These are phyloP conservation scores for Kradibia gibbosae DNA, from an alignment of 1,140 invertebrate genomes.

Conservation along the genomic window DNA sequence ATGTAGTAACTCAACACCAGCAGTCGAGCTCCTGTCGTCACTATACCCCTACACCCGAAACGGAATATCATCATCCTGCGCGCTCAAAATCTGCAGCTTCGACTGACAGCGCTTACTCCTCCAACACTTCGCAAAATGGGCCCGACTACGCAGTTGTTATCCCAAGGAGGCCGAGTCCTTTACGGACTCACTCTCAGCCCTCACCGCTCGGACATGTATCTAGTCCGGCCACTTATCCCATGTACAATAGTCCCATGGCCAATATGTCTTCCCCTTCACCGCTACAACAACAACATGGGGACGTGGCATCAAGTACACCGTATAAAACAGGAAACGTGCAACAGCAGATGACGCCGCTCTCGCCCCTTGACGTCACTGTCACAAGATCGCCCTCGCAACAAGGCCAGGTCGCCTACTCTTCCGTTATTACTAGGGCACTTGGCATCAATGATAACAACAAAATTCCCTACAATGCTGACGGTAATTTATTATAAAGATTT, in stretches of 20 bases:
- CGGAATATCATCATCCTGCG: slow-evolving; percentile 76
- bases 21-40: slow-evolving; percentile 74
- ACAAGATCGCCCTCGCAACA: slow-evolving; percentile 76
- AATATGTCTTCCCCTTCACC: slow-evolving; percentile 79
- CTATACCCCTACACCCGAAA: slow-evolving; percentile 75
- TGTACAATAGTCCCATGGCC: slow-evolving; percentile 85
- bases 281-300: slow-evolving; percentile 76
- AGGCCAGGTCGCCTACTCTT: slow-evolving; percentile 79
- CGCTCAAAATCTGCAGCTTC: slow-evolving; percentile 78
- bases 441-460: slow-evolving; percentile 76
- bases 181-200: slow-evolving; percentile 79
- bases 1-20: slow-evolving; percentile 61
- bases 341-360: slow-evolving; percentile 77
- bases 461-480: slow-evolving; percentile 73
- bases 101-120: slow-evolving; percentile 77
- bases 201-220: slow-evolving; percentile 79
- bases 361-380: slow-evolving; percentile 80
- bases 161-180: slow-evolving; percentile 79
- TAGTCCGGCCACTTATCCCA: slow-evolving; percentile 82
- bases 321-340: slow-evolving; percentile 65
- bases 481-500: slow-evolving; percentile 55
- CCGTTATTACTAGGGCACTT: slow-evolving; percentile 80
- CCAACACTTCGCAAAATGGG: slow-evolving; percentile 76
- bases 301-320: slow-evolving; percentile 65
- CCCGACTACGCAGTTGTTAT: slow-evolving; percentile 78